Evolutionary conservation across 2,797 vertebrate species (phyloP), one percentile per base, ranked within the genome.

Genomic region (Semotilus atromaculatus): DNA sequence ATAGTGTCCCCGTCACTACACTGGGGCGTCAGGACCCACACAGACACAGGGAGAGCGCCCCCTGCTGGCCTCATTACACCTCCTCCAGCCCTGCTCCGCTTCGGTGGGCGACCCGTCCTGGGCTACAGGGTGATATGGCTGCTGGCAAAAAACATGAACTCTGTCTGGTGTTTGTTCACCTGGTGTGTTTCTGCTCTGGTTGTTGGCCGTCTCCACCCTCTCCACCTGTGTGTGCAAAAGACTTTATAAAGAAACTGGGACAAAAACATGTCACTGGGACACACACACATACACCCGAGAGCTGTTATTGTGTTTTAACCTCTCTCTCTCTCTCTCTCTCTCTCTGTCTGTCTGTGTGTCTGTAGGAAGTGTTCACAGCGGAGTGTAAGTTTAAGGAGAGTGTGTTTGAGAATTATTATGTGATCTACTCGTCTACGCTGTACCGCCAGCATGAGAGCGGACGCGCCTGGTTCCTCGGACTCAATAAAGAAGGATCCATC

Each of bases 351-450:
- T 51, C 9, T 71, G 18, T 88, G 45, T 88, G 45, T 87, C 11
- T 85, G 75, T 88, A 95, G 95, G 97, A 99, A 89, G 90, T 97
- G 89, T 99, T 99, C 93, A 99, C 98, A 53, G 93, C 96, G 14
- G 98, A 99, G 94, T 98, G 98, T 94, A 99, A 98, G 94, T 99
- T 99, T 83, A 99, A 99, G 90, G 98, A 99, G 93, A 99, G 98
- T 0, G 98, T 99, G 90, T 99, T 98, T 92, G 97, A 99, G 93
- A 99, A 99, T 93, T 99, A 99, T 94, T 99, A 99, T 0, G 97
- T 99, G 91, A 99, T 99, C 93, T 99, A 99, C 94, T 99, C 98
- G 77, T 99, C 98, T 78, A 99, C 97, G 11, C 87, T 98, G 90
- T 99, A 99, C 92, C 96, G 98, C 84, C 98, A 99, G 93, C 97